phyloP scores from a whole-genome alignment of 2,888 invertebrate genomes.

The Drosophila mimica region DNA sequence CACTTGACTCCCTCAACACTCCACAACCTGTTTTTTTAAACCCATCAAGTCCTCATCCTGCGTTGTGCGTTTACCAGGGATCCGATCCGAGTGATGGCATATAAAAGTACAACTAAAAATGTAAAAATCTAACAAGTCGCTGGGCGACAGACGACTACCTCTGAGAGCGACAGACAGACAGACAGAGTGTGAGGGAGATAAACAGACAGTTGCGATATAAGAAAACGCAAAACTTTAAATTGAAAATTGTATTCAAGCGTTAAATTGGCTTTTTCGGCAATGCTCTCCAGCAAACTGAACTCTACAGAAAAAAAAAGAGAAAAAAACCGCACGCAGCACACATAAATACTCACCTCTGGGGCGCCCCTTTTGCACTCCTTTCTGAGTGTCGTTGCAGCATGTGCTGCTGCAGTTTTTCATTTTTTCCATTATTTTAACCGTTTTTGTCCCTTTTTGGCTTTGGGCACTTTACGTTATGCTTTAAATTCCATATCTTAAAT shows the following conservation, averaged over 20 bases:
- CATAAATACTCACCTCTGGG: conserved; percentile 53
- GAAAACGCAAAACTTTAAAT: conserved; percentile 77
- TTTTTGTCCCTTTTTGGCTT: not conserved
- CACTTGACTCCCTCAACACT: conserved; percentile 7
- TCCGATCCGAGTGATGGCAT: conserved; percentile 26
- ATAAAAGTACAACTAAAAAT: conserved; percentile 54
- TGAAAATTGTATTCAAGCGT: conserved; percentile 81
- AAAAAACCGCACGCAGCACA: conserved; percentile 58
- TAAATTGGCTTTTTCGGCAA: conserved; percentile 77
- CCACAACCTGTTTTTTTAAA: conserved; percentile 32
- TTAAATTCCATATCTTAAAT: conserved; percentile 37
- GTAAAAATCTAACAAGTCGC: conserved; percentile 74
- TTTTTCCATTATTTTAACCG: conserved; percentile 7
- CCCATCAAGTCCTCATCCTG: conserved; percentile 29
- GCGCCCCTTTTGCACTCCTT: conserved; percentile 12
- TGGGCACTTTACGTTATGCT: conserved; percentile 6
- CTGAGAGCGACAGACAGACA: not conserved
- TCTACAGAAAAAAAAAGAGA: conserved; percentile 31
- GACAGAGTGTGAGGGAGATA: conserved; percentile 13
- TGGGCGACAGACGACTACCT: conserved; percentile 3
- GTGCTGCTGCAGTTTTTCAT: conserved; percentile 41
- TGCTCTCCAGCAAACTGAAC: conserved; percentile 40
- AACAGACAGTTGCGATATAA: conserved; percentile 47
- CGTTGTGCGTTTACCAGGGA: not conserved
- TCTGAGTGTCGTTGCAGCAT: conserved; percentile 25